Base-by-base conservation (phyloP, 2,797 vertebrate species). In the Tamandua tetradactyla region DNA sequence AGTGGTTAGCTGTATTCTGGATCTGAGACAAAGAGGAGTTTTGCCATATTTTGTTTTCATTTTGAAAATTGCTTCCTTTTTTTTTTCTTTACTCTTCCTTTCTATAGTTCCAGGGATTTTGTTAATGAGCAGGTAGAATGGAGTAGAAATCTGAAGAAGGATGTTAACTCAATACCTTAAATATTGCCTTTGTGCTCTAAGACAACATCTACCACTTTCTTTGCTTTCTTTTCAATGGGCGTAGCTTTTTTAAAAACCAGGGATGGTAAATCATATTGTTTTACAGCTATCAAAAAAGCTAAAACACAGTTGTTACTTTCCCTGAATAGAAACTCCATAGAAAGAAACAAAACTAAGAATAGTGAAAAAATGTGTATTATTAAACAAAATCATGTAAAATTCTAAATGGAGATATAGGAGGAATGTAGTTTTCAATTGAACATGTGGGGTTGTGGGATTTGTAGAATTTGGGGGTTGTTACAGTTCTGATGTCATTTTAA, bases 31-130 rank as follows among this genome's bases (percentile, higher is more conserved):
- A 59, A 89, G 42, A 27, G 52, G 35, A 37, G 32, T 25, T 91
- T 82, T 89, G 49, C 59, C 64, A 40, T 64, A 14, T 57, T 55
- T 52, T 37, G 49, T 72, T 80, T 80, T 90, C 52, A 89, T 69
- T 90, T 94, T 75, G 59, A 87, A 86, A 92, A 72, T 62, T 62
- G 20, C 61, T 92, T n/a, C n/a, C n/a, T n/a, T n/a, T n/a, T n/a
- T n/a, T n/a, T 78, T 55, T 23, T 86, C 92, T 87, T 72, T 10
- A 18, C n/a, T 69, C 32, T 37, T 95, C n/a, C n/a, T 93, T 72
- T 87, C 37, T 89, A 1, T 75, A 18, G 76, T 76, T 91, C 72
- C 44, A 44, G 13, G 4, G 32, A n/a, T 49, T 47, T 76, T 10
- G 69, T 55, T 7, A 42, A 37, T 72, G n/a, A 91, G 57, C 37